Evolutionary conservation across 35 echinoderm and acorn worm species (phyloP).

Genomic region (Apostichopus californicus): DNA sequence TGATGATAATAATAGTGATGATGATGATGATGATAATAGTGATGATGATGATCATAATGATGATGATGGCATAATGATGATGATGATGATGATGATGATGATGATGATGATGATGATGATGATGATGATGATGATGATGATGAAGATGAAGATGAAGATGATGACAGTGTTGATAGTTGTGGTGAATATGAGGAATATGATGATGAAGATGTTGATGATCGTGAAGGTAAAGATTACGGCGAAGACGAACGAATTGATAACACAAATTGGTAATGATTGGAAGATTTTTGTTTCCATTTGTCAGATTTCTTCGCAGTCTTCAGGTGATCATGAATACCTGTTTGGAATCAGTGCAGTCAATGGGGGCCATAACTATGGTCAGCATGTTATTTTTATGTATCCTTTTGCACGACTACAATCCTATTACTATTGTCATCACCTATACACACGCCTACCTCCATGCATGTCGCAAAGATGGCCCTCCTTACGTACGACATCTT

Average conservation of each 20-base stretch:
- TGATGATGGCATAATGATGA: neutral
- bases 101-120: neutral
- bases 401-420: constrained; percentile 49
- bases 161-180: no score
- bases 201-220: no score
- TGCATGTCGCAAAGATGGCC: no score
- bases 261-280: neutral
- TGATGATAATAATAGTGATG: neutral
- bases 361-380: constrained; percentile 98
- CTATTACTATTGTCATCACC: neutral
- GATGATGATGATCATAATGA: neutral
- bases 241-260: no score
- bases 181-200: no score
- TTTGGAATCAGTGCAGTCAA: constrained; percentile 97
- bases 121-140: no score
- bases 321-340: constrained; percentile 99
- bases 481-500: no score
- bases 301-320: constrained; percentile 91
- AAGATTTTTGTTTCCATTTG: neutral
- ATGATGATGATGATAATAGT: neutral
- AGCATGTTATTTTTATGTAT: constrained; percentile 97
- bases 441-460: neutral
- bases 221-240: no score
- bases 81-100: neutral
- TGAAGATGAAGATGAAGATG: no score